A percentile compares a stretch with the other conserved stretches of the same genome.
phyloP scores from a whole-genome alignment of 2,888 invertebrate genomes.

The Agrenia bidenticulata region DNA sequence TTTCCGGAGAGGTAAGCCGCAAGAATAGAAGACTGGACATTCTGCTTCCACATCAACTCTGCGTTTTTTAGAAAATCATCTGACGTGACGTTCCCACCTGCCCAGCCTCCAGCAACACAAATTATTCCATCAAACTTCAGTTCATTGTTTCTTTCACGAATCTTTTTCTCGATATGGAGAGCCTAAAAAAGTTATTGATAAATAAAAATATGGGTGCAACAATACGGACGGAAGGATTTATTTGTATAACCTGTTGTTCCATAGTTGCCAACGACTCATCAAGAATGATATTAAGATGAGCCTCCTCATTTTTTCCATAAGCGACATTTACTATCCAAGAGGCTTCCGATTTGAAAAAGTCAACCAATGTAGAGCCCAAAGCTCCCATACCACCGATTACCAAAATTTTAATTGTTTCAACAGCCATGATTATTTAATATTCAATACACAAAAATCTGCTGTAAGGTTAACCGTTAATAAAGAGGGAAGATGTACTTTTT shows the following conservation, averaged over 20 bases:
- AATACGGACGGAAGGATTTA: background rate
- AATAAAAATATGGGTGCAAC: too few species aligned
- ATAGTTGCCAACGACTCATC: conserved; percentile 59
- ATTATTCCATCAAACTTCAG: conserved; percentile 90
- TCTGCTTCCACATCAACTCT: conserved; percentile 96
- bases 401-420: conserved; percentile 9
- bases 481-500: too few species aligned
- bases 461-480: too few species aligned
- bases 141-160: conserved; percentile 56
- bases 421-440: background rate
- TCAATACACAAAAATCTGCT: too few species aligned
- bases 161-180: too few species aligned
- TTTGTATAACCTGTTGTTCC: conserved; percentile 9
- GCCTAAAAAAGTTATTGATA: too few species aligned
- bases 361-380: conserved; percentile 35
- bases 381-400: conserved; percentile 36
- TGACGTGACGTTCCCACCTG: conserved; percentile 79
- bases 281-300: conserved; percentile 85
- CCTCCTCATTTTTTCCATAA: conserved; percentile 75
- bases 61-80: conserved; percentile 86
- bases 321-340: conserved; percentile 85
- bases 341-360: conserved; percentile 36
- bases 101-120: conserved; percentile 99
- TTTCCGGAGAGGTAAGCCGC: conserved; percentile 83
- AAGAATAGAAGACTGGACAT: conserved; percentile 92